Base-by-base conservation (phyloP, 2,888 invertebrate species). In the Oxytorus armatus region DNA sequence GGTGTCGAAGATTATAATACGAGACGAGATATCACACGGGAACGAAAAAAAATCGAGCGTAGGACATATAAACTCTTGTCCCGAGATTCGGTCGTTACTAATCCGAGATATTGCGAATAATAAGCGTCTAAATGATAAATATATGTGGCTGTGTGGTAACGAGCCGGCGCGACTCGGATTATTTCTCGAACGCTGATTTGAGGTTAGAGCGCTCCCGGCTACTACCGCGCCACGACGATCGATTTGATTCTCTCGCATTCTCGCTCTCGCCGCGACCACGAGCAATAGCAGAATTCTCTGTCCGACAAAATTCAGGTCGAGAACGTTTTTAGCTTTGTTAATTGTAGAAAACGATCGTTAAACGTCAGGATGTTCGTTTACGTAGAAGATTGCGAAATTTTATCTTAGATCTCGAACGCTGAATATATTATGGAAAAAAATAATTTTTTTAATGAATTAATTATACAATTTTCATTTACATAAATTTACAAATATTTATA, bases 191-290 rank as follows among this genome's bases (percentile, higher is more conserved):
- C 51, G 70, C 47, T 10, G n/a, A 76, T 79, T 89, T 88, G 86
- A 89, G 89, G 89, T 89, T 89, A 89, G 88, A 85, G 83, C 74
- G 84, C 81, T n/a, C n/a, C 63, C n/a, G 49, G 25, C 61, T 61
- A 53, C n/a, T n/a, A 36, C 68, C 63, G 53, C 61, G 55, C 72
- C 66, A 78, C 66, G 75, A 77, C 85, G 78, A 88, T 88, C 88
- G 88, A 88, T 88, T 81, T 76, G 53, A 66, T 65, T 44, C 70
- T 72, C 61, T 76, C 55, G 53, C 69, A 18, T 51, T 66, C 55
- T 72, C 70, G 2, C 51, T 47, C 55, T 39, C 59, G n/a, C n/a
- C n/a, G n/a, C n/a, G 21, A 55, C 61, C 73, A 33, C 47, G 29
- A 59, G 14, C 47, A 14, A 10, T 36, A 4, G 4, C 36, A n/a